Conservation (phyloP, 2,888 invertebrate species). For the Mimumesa dahlbomi region DNA sequence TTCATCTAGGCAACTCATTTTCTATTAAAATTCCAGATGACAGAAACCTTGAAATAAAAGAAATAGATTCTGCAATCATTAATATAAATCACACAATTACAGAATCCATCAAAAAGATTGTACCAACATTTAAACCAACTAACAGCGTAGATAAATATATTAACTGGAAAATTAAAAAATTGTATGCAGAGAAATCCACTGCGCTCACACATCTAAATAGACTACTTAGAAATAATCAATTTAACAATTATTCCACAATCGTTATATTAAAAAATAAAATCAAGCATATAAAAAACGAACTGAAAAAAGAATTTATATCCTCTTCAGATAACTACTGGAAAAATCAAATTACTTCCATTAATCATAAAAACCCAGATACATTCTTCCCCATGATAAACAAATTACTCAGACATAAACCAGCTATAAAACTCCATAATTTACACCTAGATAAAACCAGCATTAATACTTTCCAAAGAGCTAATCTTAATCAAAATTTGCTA, state of each 20-base stretch:
- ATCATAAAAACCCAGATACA: background rate
- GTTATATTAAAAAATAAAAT: background rate
- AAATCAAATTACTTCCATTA: background rate
- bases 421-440: background rate
- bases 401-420: background rate
- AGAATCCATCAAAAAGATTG: too few species aligned
- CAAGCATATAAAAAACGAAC: background rate
- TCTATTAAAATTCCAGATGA: too few species aligned
- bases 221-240: too few species aligned
- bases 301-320: background rate
- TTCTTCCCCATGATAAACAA: slow-evolving; percentile 1
- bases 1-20: background rate
- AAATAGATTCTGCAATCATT: too few species aligned
- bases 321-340: background rate
- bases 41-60: too few species aligned
- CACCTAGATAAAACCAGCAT: background rate
- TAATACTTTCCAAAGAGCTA: background rate
- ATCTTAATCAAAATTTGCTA: background rate
- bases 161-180: too few species aligned
- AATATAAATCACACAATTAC: too few species aligned
- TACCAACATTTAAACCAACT: background rate
- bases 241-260: too few species aligned
- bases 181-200: too few species aligned
- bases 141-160: too few species aligned
- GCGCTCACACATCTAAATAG: too few species aligned